phyloP scores from a whole-genome alignment of 2,797 vertebrate species.

The Sternarchorhynchus goeldii region DNA sequence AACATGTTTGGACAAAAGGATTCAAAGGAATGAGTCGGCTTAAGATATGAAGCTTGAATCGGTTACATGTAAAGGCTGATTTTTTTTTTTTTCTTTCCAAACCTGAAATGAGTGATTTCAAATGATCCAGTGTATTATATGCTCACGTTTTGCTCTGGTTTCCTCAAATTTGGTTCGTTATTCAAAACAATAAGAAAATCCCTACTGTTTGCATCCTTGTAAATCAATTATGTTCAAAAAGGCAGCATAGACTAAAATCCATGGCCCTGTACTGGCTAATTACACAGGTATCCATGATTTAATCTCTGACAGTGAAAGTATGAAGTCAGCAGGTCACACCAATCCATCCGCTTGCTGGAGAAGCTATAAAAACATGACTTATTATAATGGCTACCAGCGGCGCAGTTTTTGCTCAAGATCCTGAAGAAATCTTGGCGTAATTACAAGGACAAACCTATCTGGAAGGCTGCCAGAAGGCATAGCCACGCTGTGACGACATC shows the following conservation, averaged over 20 bases:
- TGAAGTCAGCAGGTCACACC: slow-evolving; percentile 46
- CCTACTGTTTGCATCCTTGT: not conserved
- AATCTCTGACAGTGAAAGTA: slow-evolving; percentile 50
- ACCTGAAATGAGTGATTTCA: not conserved
- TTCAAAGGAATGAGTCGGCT: slow-evolving; percentile 5
- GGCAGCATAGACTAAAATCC: slow-evolving; percentile 33
- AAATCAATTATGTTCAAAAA: too few relatives aligned
- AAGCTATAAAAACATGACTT: slow-evolving; percentile 37
- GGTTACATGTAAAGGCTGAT: not conserved
- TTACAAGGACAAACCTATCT: slow-evolving; percentile 40
- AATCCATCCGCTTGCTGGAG: slow-evolving; percentile 44
- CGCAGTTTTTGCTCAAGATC: slow-evolving; percentile 33
- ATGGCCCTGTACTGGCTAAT: slow-evolving; percentile 31
- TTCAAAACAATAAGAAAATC: not conserved
- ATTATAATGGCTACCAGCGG: slow-evolving; percentile 15
- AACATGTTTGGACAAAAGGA: slow-evolving; percentile 18
- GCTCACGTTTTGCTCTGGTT: not conserved
- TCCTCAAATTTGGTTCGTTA: not conserved
- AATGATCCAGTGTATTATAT: too few relatives aligned
- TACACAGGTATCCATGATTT: slow-evolving; percentile 49
- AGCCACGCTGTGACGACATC: not conserved
- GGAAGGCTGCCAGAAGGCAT: slow-evolving; percentile 32
- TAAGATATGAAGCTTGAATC: not conserved
- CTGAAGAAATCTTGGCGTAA: slow-evolving; percentile 26
- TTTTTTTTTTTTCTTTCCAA: not conserved